phyloP scores from a whole-genome alignment of 2,888 invertebrate species.

The Xestia c-nigrum region DNA sequence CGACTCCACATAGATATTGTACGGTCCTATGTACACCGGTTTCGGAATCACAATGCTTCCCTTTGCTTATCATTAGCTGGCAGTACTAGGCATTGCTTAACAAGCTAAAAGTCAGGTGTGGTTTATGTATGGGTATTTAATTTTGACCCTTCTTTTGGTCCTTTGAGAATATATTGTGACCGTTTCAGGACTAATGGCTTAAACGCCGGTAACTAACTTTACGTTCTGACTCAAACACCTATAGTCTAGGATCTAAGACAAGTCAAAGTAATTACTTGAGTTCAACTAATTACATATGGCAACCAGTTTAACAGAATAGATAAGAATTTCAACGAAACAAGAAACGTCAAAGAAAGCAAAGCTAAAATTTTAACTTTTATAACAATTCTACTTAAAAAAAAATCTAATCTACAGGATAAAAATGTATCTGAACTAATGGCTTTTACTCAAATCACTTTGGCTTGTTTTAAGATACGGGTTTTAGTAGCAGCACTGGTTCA shows the following conservation, averaged over 20 bases:
- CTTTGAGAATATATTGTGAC: background rate
- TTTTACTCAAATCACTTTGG: too few species aligned
- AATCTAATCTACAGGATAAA: too few species aligned
- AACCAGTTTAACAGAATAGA: too few species aligned
- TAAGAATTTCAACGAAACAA: too few species aligned
- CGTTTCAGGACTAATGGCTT: background rate
- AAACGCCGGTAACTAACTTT: background rate
- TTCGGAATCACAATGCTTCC: conserved; percentile 28
- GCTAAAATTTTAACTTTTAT: too few species aligned
- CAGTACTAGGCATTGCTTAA: conserved; percentile 40
- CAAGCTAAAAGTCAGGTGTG: conserved; percentile 22
- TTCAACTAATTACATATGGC: too few species aligned
- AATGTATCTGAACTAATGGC: too few species aligned
- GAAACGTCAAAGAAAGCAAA: too few species aligned
- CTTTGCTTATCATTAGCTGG: conserved; percentile 49
- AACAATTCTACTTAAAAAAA: too few species aligned
- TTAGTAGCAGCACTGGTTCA: background rate
- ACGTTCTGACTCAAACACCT: background rate
- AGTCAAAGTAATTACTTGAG: too few species aligned
- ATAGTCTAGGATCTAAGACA: too few species aligned
- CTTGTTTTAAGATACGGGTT: too few species aligned
- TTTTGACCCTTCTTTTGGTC: conserved; percentile 7
- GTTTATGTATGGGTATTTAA: background rate
- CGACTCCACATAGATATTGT: conserved; percentile 59
- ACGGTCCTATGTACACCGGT: conserved; percentile 64